These are phyloP conservation scores for Spongilla lacustris DNA, from an alignment of 37 sponge, comb jelly and placozoan species.

Conservation along the genomic window DNA sequence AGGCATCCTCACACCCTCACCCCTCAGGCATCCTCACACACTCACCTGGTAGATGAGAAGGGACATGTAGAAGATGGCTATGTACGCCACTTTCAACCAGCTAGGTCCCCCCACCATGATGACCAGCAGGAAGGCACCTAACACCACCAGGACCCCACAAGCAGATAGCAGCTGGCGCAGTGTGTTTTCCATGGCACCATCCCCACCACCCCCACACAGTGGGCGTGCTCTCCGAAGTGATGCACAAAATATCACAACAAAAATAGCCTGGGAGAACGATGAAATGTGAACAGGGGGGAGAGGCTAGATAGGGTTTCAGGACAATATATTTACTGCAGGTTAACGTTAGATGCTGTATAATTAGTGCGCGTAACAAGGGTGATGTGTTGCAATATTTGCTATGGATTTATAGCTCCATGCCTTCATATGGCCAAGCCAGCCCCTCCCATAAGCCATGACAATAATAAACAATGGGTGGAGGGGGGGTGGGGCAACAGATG, in stretches of 20 bases:
- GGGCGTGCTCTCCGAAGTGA: neutral
- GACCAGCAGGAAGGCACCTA: conserved; percentile 85
- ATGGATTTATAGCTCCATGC: too few relatives aligned
- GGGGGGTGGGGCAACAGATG: too few relatives aligned
- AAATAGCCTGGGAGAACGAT: neutral
- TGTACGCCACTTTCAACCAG: conserved; percentile 68
- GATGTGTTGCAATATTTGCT: too few relatives aligned
- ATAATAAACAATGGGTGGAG: too few relatives aligned
- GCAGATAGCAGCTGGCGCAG: conserved; percentile 14
- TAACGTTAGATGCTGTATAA: too few relatives aligned
- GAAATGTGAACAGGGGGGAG: too few relatives aligned
- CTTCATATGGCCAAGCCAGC: too few relatives aligned
- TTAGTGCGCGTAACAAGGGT: too few relatives aligned
- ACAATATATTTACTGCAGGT: too few relatives aligned
- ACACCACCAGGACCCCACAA: conserved; percentile 76
- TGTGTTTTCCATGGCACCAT: neutral
- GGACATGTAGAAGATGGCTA: conserved; percentile 68
- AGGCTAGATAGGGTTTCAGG: too few relatives aligned
- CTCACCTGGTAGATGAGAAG: conserved; percentile 78
- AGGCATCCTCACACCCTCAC: neutral
- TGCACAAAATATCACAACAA: neutral
- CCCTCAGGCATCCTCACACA: neutral
- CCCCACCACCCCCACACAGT: neutral
- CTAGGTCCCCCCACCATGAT: conserved; percentile 56
- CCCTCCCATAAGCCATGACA: too few relatives aligned